Base-by-base conservation (phyloP, 2,113 vertebrate species). In the Bos indicus region DNA sequence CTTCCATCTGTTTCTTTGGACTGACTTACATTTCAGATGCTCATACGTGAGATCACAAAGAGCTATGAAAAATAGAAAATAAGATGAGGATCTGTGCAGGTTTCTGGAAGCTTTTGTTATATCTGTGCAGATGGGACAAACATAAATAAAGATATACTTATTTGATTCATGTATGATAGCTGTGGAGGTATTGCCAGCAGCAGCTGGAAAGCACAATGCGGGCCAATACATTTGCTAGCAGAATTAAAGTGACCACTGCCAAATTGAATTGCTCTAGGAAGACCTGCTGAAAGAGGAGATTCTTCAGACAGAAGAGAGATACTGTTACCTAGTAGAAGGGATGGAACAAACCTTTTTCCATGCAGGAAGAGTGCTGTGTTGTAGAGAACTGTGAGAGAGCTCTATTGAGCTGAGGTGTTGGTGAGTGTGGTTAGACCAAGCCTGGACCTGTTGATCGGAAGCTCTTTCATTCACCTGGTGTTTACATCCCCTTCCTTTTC, bases 41-140 rank as follows among this genome's bases (percentile, higher is more conserved):
- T 91, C 10, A 1, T 86, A 26, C 8, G 6, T 57, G 46, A 93
- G 93, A 84, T 91, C 10, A 19, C 52, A 15, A 93, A 90, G 36
- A 78, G 4, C 51, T 91, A 4, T 95, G 88, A 97, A 96, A 97
- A 95, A 62, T 57, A 84, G 71, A 97, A 96, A 93, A 93, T 91
- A 71, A 92, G 82, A 84, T 87, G 82, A 88, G 77, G 10, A 71
- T 93, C 36, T 86, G 2, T 62, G 46, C 90, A 57, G 5, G 54
- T 77, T 95, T 88, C 33, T 95, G 82, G 71, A 96, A 97, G 83
- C 46, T 87, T 78, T 96, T 80, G 9, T 86, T 87, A 86, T 94
- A 80, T 91, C 30, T 57, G n/a, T 15, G 12, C 59, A 96, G 81
- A 80, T 94, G 78, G 62, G 46, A 93, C 89, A 95, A 86, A 93